Percentiles rank a stretch among this genome's conserved stretches.
Conservation (phyloP, 2,797 vertebrate species). For the Dromococcyx pavoninus region DNA sequence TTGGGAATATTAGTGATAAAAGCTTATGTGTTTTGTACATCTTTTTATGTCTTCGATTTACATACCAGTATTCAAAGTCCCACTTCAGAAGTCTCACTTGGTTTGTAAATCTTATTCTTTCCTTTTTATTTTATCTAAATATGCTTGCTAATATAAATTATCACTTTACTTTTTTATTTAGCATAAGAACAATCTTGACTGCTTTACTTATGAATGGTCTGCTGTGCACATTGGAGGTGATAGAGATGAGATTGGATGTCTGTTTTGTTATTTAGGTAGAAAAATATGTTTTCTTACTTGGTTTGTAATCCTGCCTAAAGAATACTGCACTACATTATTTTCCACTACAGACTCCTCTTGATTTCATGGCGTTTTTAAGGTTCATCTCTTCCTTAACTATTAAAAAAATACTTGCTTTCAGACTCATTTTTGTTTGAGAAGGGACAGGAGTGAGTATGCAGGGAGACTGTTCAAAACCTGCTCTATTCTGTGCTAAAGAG, state of each 20-base stretch:
- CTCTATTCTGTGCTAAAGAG: neutral
- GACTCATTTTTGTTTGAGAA: neutral
- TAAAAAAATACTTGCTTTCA: neutral
- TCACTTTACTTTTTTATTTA: constrained; percentile 14
- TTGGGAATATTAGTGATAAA: neutral
- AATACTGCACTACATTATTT: neutral
- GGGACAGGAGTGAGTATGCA: neutral
- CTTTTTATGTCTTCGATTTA: neutral
- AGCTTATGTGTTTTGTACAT: neutral
- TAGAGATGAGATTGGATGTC: neutral
- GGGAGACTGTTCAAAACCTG: neutral
- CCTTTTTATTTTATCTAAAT: neutral
- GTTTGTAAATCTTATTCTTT: neutral
- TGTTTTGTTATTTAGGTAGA: neutral
- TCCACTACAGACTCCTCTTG: neutral
- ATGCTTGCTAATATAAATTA: neutral
- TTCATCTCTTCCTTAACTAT: neutral
- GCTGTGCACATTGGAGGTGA: neutral
- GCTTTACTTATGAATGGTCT: neutral
- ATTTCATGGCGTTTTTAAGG: neutral
- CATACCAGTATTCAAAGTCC: neutral
- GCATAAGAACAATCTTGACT: neutral
- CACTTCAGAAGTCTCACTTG: neutral
- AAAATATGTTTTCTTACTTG: constrained; percentile 2
- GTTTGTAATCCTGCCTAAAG: neutral